Percentiles rank a stretch among this genome's conserved stretches.
Conservation (phyloP, 1,140 invertebrate genomes). For the Psix sp. region DNA sequence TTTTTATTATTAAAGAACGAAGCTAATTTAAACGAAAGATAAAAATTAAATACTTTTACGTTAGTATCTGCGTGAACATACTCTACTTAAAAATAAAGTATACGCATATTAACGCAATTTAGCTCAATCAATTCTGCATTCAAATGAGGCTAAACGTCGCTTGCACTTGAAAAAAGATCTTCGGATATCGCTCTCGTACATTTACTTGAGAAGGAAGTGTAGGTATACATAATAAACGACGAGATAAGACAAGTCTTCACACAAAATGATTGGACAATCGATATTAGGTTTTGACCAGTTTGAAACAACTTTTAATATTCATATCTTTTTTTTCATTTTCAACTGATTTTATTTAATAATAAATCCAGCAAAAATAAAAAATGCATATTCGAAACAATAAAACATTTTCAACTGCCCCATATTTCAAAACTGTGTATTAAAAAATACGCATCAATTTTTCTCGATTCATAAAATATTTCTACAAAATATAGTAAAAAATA, state of each 20-base stretch:
- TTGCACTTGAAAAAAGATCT: conserved; percentile 49
- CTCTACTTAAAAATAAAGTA: conserved; percentile 21
- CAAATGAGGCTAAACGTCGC: conserved; percentile 61
- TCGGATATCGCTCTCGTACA: conserved; percentile 35
- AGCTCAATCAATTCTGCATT: conserved; percentile 64
- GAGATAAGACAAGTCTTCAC: conserved; percentile 55
- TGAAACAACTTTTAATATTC: conserved; percentile 47
- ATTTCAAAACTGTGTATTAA: too few species aligned
- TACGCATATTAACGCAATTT: conserved; percentile 33
- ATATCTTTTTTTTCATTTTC: too few species aligned
- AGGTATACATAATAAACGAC: conserved; percentile 48
- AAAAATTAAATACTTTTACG: too few species aligned
- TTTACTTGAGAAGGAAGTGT: conserved; percentile 55
- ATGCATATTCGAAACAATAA: too few species aligned
- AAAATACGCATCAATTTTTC: too few species aligned
- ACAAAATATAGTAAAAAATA: too few species aligned
- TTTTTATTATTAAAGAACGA: too few species aligned
- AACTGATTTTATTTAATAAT: too few species aligned
- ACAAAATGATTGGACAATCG: conserved; percentile 48
- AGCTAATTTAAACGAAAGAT: too few species aligned
- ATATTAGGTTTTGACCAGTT: conserved; percentile 25
- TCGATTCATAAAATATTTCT: too few species aligned
- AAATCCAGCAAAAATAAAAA: too few species aligned
- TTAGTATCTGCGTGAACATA: background rate
- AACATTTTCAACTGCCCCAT: too few species aligned